Base-by-base conservation (phyloP, 2,888 invertebrate species). In the Drosophila anceps region DNA sequence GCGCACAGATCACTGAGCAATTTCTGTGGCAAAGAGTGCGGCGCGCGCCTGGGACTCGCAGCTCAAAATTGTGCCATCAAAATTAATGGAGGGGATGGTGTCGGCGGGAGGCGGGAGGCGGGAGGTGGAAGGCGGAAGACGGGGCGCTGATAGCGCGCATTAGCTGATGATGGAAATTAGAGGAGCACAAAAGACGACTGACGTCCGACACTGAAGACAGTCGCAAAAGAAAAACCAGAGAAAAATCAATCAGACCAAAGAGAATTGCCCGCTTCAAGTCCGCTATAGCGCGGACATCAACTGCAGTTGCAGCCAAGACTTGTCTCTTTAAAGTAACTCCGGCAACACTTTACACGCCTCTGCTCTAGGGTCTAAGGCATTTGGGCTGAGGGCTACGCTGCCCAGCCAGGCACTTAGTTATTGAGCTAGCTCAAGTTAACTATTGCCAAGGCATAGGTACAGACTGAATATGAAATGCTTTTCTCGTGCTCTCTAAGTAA, bases 1-100 rank as follows among this genome's bases (percentile, higher is more conserved):
- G 41, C 80, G 62, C 85, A 88, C 85, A 86, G 86, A 86, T 86
- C 86, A 88, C 79, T 88, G 86, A 79, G 76, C 87, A 86, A 85
- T 85, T 70, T 73, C 43, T 77, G 58, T 55, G 27, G 54, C 54
- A 24, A 54, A 35, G 35, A 20, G 33, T 13, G 33, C 20, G 13
- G 33, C 3, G 31, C 18, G 13, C 4, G 50, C 12, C 12, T 29
- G 29, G 31, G 10, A 7, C 12, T 20, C 51, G 10, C 33, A 4
- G 53, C 73, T 73, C 59, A 67, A 90, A 84, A 90, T 90, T 88
- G 81, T 88, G 81, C 88, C 84, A 85, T 85, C 86, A 90, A 83
- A 88, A 67, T 59, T 85, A 90, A 85, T 85, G 85, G 24, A 20
- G 5, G 51, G 35, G 0, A 18, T 18, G 48, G 48, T 12, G n/a